phyloP scores from a whole-genome alignment of 2,797 vertebrate genomes.

The Prionace glauca region DNA sequence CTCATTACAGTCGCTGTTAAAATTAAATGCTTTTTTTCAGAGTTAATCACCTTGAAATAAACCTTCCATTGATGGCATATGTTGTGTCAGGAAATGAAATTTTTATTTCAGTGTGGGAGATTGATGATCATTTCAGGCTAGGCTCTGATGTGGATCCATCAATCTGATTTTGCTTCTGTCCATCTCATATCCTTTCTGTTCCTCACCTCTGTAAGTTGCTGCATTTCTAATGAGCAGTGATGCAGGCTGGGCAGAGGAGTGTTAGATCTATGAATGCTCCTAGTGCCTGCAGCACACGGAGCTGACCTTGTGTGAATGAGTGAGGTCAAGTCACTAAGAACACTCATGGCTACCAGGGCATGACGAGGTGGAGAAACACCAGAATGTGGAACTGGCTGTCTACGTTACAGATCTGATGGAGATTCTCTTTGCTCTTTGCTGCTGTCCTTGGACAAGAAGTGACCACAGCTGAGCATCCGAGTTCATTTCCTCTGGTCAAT shows the following conservation, averaged over 20 bases:
- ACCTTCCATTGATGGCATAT: neutral
- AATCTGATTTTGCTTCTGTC: neutral
- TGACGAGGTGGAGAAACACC: neutral
- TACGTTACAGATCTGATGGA: neutral
- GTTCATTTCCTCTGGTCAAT: too few relatives aligned
- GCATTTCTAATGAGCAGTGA: neutral
- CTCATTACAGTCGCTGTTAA: neutral
- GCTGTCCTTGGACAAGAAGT: neutral
- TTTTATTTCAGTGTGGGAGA: neutral
- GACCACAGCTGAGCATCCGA: too few relatives aligned
- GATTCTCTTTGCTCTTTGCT: neutral
- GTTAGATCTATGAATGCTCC: neutral
- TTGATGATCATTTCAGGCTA: neutral
- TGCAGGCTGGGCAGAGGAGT: neutral
- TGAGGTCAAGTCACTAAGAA: neutral
- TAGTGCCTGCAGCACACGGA: neutral
- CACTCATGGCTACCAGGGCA: too few relatives aligned
- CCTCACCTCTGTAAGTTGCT: neutral
- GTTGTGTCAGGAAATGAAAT: neutral
- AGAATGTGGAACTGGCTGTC: neutral
- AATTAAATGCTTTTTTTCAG: neutral
- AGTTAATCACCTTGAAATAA: neutral
- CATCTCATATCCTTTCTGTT: neutral
- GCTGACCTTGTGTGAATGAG: too few relatives aligned
- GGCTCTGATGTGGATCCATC: neutral